These are phyloP conservation scores for Drosophila takahashii DNA, from an alignment of 1,140 invertebrate species.

Conservation along the genomic window DNA sequence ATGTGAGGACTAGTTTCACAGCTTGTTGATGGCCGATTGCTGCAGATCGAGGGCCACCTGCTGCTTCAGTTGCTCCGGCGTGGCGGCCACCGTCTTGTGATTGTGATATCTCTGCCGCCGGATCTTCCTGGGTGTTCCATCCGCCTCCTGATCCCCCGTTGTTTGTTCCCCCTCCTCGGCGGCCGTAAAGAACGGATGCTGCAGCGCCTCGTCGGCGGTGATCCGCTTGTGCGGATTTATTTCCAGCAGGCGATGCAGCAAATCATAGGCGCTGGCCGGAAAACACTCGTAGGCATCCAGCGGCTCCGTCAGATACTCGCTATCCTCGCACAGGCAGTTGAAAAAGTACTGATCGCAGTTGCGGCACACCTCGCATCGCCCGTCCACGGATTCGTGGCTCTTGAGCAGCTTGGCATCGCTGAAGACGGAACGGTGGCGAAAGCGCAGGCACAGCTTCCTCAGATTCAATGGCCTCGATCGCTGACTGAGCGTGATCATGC, in stretches of 20 bases:
- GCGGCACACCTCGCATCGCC: conserved; percentile 70
- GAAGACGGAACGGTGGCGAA: conserved; percentile 78
- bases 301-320: conserved; percentile 61
- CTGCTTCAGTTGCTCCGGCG: conserved; percentile 14
- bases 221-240: conserved; percentile 99
- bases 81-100: conserved; percentile 21
- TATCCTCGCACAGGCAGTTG: conserved; percentile 77
- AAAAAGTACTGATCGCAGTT: conserved; percentile 83
- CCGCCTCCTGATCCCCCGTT: not conserved
- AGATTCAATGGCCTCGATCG: conserved; percentile 86
- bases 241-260: conserved; percentile 99
- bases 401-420: conserved; percentile 60
- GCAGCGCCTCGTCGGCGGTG: conserved; percentile 98
- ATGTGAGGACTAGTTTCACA: conserved; percentile 64
- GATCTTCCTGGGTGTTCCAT: conserved; percentile 6
- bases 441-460: conserved; percentile 85
- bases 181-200: conserved; percentile 92
- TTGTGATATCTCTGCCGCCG: conserved; percentile 14
- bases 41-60: conserved; percentile 15
- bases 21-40: conserved; percentile 44
- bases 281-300: conserved; percentile 76
- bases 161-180: conserved; percentile 6
- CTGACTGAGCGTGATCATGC: conserved; percentile 86
- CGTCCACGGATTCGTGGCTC: conserved; percentile 62
- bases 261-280: conserved; percentile 92